These are phyloP conservation scores for Motacilla tschutschensis DNA, from an alignment of 2,113 vertebrate species.

Conservation along the genomic window DNA sequence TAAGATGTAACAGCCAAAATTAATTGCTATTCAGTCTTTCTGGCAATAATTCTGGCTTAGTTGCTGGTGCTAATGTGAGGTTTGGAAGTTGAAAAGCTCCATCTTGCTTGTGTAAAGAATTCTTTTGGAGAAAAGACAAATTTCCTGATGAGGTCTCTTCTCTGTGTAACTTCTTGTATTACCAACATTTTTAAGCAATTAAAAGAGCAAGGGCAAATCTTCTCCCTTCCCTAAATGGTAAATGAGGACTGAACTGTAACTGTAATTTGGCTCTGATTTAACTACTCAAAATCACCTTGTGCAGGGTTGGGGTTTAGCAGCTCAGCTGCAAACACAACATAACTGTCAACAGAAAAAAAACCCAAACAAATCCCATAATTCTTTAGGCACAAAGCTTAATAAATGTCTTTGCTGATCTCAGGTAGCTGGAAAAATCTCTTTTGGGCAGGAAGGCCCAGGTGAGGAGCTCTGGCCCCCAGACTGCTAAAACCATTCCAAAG, in stretches of 20 bases:
- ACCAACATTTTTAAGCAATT: slow-evolving; percentile 13
- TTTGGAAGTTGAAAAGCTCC: neutral
- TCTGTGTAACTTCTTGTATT: neutral
- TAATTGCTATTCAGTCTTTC: neutral
- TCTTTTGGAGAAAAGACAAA: neutral
- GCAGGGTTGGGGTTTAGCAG: neutral
- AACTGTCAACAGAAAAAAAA: neutral
- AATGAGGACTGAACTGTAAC: neutral
- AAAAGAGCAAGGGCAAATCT: neutral
- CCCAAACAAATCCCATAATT: neutral
- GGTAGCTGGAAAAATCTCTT: neutral
- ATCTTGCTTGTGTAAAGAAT: neutral
- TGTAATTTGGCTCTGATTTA: neutral
- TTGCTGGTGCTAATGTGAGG: neutral
- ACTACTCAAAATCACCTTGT: neutral
- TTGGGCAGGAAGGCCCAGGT: neutral
- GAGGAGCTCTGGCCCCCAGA: neutral
- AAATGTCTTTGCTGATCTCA: neutral
- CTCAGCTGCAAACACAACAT: neutral
- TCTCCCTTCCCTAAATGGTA: neutral
- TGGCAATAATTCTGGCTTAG: neutral
- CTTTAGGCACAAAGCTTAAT: neutral
- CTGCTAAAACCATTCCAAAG: neutral
- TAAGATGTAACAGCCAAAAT: slow-evolving; percentile 5
- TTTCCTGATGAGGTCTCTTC: neutral